Evolutionary conservation across 2,888 invertebrate species (phyloP), one percentile per base, ranked within the genome.

Genomic region (Drosophila heteroneura): DNA sequence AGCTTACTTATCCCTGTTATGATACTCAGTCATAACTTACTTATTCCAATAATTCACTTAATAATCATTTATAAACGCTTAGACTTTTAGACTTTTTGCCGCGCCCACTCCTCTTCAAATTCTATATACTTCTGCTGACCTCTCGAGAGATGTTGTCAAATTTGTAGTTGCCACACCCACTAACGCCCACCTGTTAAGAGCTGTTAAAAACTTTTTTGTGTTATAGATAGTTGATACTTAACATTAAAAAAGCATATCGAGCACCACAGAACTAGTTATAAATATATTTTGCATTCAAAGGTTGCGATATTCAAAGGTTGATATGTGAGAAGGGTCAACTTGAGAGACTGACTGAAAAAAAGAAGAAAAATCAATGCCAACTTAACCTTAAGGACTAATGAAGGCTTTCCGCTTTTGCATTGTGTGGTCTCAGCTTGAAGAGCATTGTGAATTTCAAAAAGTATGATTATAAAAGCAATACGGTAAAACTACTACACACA

Each of bases 301-400:
- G 22, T 39, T 32, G 22, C 26, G 49, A 61, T 51, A n/a, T 61
- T n/a, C 9, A 61, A 49, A 39, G 37, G 26, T 51, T 58, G 58
- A 58, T 58, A 44, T 58, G 41, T 22, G 22, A 26, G 44, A 30
- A 47, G 39, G 47, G 16, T 44, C 33, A 39, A 60, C 66, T 74
- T 60, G 12, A 60, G 22, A 52, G 49, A 70, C 59, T 70, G 66
- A 7, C 44, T 30, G 10, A 39, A 39, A 70, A 41, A 41, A 22
- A 32, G 30, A 35, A 58, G 19, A 72, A 72, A 73, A 74, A 74
- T 73, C 74, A 73, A 73, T 73, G 49, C 54, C 33, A 47, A 28
- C 30, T 72, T 49, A 54, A 58, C 37, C 47, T 76, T 39, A 76
- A 76, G 76, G 26, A 56, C 62, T 51, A 47, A 68, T 59, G 75